These are phyloP conservation scores for Masnerella sp. DNA, from an alignment of 2,888 invertebrate genomes.

Conservation along the genomic window DNA sequence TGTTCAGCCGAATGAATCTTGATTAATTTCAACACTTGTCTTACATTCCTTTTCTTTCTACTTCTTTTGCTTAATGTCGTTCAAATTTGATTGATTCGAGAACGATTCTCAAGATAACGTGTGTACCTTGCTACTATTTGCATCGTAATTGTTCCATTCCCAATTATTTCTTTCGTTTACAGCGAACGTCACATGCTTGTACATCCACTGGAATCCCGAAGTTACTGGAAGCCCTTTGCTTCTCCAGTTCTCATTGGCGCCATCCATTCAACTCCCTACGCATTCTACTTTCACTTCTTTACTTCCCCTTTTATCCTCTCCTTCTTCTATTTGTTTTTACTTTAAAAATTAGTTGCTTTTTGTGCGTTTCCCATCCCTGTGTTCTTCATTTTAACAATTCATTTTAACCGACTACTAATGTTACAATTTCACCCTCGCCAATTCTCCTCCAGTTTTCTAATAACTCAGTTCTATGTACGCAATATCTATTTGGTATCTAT, in stretches of 20 bases:
- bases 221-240: conserved; percentile 56
- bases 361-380: too few species aligned
- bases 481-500: conserved; percentile 39
- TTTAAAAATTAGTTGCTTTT: conserved; percentile 19
- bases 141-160: background rate
- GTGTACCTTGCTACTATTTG: conserved; percentile 14
- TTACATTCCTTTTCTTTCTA: too few species aligned
- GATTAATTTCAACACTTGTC: conserved; percentile 32
- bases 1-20: conserved; percentile 53
- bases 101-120: conserved; percentile 45
- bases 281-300: conserved; percentile 9
- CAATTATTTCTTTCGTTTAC: conserved; percentile 4
- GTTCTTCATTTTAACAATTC: too few species aligned
- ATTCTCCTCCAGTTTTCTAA: too few species aligned
- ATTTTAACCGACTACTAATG: too few species aligned
- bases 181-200: conserved; percentile 39
- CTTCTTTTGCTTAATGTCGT: too few species aligned
- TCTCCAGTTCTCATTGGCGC: conserved; percentile 51
- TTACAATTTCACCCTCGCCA: too few species aligned
- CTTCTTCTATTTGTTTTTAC: conserved; percentile 3
- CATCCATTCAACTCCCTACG: conserved; percentile 26
- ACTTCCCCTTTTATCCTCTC: background rate
- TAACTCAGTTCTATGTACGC: too few species aligned
- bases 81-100: conserved; percentile 36
- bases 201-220: conserved; percentile 64